Conservation (phyloP, 2,888 invertebrate species). For the Thymelicus lineola region DNA sequence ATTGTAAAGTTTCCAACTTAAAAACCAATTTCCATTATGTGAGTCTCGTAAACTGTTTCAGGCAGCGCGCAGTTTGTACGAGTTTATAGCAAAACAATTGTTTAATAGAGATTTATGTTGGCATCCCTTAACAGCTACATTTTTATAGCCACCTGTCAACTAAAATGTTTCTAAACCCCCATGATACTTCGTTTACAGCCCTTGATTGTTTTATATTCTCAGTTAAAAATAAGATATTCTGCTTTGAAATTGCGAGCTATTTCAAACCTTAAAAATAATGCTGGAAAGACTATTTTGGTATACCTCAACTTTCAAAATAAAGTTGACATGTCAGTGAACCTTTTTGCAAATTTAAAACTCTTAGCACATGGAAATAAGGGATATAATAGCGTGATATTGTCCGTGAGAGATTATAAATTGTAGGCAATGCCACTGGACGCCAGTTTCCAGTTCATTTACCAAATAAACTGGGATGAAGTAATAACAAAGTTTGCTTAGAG, state of each 20-base stretch:
- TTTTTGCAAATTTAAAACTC: constrained; percentile 27
- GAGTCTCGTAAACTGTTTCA: constrained; percentile 12
- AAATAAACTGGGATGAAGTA: constrained; percentile 75
- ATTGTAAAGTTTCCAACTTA: constrained; percentile 15
- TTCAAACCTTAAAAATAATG: background rate
- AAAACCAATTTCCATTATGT: constrained; percentile 26
- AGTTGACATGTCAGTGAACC: constrained; percentile 17
- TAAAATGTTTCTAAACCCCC: constrained; percentile 11
- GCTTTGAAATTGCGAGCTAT: background rate
- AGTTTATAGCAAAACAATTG: constrained; percentile 27
- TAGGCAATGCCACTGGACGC: constrained; percentile 63
- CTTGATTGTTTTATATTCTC: constrained; percentile 23
- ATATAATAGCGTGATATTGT: constrained; percentile 48
- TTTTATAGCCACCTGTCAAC: constrained; percentile 13
- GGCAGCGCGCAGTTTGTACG: constrained; percentile 4
- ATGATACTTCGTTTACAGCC: constrained; percentile 22
- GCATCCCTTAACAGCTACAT: constrained; percentile 5
- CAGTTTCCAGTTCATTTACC: constrained; percentile 75
- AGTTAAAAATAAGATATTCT: constrained; percentile 22
- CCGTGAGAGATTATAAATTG: constrained; percentile 62
- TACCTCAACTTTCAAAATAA: background rate
- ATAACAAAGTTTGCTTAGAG: constrained; percentile 72
- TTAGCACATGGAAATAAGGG: constrained; percentile 49
- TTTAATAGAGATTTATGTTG: constrained; percentile 20
- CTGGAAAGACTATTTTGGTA: constrained; percentile 18